Evolutionary conservation across 1,140 invertebrate species (phyloP), one percentile per base, ranked within the genome.

Genomic region (Ostrea edulis): DNA sequence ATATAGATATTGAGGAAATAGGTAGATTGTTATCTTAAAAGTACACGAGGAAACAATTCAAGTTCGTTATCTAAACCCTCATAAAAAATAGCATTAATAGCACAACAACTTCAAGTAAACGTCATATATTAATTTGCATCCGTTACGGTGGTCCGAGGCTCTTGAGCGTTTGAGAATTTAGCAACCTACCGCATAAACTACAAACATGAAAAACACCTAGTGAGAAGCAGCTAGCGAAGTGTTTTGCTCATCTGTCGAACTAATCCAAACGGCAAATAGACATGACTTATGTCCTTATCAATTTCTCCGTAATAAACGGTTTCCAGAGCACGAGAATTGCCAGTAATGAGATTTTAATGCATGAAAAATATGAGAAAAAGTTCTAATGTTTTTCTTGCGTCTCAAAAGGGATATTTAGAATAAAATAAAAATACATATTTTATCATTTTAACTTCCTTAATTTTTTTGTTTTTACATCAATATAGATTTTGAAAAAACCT

Each of bases 281-380:
- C 68, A 77, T 77, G 68, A 77, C 68, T 77, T 77, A 77, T 77
- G 68, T 77, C 68, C 68, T 77, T 77, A 77, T 77, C 68, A 77
- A 77, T 77, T 77, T 77, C 68, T 25, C 25, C 68, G 25, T 77
- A 77, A 77, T 77, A 77, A 77, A 77, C 68, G 68, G 8, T 77
- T 77, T 25, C 68, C 68, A 77, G 68, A 77, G 68, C 68, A 25
- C 68, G 12, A 77, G 68, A 77, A 77, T 22, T 77, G 68, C 68
- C 68, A 77, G 68, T 77, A 77, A 77, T 77, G 68, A 77, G 68
- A 77, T 77, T 77, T 77, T 77, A 77, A 77, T 77, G 68, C 68
- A 35, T 29, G 25, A 35, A 77, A 77, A 77, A 77, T 77, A 77
- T 77, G 22, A 77, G 68, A 77, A 77, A 77, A 77, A 35, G 68